Evolutionary conservation across 2,888 invertebrate genomes (phyloP), one percentile per base, ranked within the genome.

Genomic region (Coelogynopora nodosa): DNA sequence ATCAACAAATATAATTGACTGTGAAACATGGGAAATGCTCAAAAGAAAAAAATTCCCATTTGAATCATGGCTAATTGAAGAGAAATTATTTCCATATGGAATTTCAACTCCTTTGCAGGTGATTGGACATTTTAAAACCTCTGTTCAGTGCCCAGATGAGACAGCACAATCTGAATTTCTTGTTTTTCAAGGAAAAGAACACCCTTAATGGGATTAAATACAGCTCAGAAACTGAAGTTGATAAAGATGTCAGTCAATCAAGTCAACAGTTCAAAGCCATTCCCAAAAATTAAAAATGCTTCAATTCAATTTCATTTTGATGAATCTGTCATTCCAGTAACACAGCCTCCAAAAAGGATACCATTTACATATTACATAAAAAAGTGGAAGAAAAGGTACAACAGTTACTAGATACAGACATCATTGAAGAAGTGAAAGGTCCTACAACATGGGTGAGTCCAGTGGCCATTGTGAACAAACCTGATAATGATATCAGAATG

Each of bases 81-180:
- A 80, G 23, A 80, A 80, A 27, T 80, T 80, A 27, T 27, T 23
- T 80, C 81, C 81, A 23, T 80, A 49, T 80, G 81, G 81, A 80
- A 80, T 18, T 80, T 80, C 81, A 23, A n/a, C 13, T n/a, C 81
- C 81, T 10, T 80, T 80, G n/a, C n/a, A 80, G 23, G 81, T 80
- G 2, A 80, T 80, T 28, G 81, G 81, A n/a, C 81, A 80, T 80
- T 80, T 80, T 80, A 28, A 80, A 80, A 80, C 81, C 26, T 23
- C 81, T 13, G 81, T 80, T 80, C 23, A 28, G 23, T 80, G 29
- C 81, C 10, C 5, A 13, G 49, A 18, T 13, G 49, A 49, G 49
- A 80, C 23, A 80, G 2, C 10, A 5, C 5, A 13, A n/a, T n/a
- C 81, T 27, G 81, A 80, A 80, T 80, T 80, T 27, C n/a, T 80